Evolutionary conservation across 2,113 vertebrate genomes (phyloP), one percentile per base, ranked within the genome.

Genomic region (Gorilla gorilla): DNA sequence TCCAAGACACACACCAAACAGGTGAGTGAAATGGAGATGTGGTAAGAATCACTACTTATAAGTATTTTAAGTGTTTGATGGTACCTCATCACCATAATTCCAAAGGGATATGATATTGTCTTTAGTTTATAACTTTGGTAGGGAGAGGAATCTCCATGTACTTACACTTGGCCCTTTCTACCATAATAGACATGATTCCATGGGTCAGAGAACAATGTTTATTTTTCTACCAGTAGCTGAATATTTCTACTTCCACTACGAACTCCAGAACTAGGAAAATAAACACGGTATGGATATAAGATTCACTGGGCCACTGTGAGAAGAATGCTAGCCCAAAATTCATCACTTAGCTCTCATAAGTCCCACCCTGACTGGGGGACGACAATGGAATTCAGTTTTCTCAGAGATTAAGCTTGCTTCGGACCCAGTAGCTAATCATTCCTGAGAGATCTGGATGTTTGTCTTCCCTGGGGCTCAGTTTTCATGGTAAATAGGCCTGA

Each of bases 401-500:
- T 84, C 40, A 25, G 45, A 4, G 38, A 84, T 85, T 57, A 64
- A 70, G 50, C 76, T 79, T 95, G 87, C 32, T n/a, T 95, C n/a
- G 40, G 80, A 93, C 70, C 6, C 78, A 96, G 23, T 64, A 66
- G 81, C 61, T 94, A 79, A 86, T 80, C 40, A 96, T 48, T 96
- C 64, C 88, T 79, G 8, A 59, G 72, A 73, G n/a, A 11, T 89
- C 82, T 97, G 64, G 40, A 27, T 96, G 43, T 80, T 93, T 97
- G 32, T 88, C 38, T 79, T 83, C 75, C 61, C 25, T 66, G 50
- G 52, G 73, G 79, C 45, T 89, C 73, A 40, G 87, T 97, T 96
- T 38, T 90, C 94, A 91, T 40, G 16, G 72, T 89, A 90, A 97
- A 79, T 18, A 84, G 38, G 52, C 48, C 78, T 52, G 9, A 55